Percentiles rank a stretch among this genome's conserved stretches.
Conservation (phyloP, 2,888 invertebrate species). For the Argyra leucocephala region DNA sequence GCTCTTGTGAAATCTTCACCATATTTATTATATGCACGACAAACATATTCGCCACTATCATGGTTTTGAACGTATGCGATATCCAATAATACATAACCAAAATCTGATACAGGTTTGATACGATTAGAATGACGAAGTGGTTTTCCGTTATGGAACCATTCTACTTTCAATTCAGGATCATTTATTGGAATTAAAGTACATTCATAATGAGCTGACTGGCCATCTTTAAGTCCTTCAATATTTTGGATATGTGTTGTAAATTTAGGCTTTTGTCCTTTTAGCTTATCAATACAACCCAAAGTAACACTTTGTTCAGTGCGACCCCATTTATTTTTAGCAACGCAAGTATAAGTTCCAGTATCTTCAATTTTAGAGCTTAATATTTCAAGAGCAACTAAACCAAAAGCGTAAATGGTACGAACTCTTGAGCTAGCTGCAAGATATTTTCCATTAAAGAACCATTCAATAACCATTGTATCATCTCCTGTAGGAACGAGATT, state of each 20-base stretch:
- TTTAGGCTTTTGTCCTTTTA: conserved; percentile 75
- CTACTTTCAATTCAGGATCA: conserved; percentile 86
- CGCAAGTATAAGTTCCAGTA: conserved; percentile 78
- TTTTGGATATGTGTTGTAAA: conserved; percentile 82
- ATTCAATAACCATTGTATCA: conserved; percentile 88
- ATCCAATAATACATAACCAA: conserved; percentile 89
- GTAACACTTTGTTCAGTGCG: conserved; percentile 75
- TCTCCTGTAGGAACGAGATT: conserved; percentile 88
- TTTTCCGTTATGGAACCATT: conserved; percentile 94
- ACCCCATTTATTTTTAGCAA: conserved; percentile 83
- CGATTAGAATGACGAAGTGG: conserved; percentile 80
- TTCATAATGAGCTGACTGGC: conserved; percentile 90
- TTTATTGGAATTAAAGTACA: conserved; percentile 88
- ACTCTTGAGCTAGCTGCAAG: conserved; percentile 82
- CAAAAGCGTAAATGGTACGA: conserved; percentile 91
- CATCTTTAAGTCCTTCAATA: conserved; percentile 77
- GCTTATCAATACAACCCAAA: conserved; percentile 72
- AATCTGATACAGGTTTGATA: conserved; percentile 88
- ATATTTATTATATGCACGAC: conserved; percentile 82
- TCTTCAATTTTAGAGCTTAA: conserved; percentile 88
- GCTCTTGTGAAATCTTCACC: conserved; percentile 83
- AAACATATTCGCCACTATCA: conserved; percentile 87
- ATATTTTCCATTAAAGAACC: conserved; percentile 89
- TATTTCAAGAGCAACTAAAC: conserved; percentile 94
- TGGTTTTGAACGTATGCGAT: conserved; percentile 89